Base-by-base conservation (phyloP, 23 tunicate species). In the Diplosoma virens region DNA sequence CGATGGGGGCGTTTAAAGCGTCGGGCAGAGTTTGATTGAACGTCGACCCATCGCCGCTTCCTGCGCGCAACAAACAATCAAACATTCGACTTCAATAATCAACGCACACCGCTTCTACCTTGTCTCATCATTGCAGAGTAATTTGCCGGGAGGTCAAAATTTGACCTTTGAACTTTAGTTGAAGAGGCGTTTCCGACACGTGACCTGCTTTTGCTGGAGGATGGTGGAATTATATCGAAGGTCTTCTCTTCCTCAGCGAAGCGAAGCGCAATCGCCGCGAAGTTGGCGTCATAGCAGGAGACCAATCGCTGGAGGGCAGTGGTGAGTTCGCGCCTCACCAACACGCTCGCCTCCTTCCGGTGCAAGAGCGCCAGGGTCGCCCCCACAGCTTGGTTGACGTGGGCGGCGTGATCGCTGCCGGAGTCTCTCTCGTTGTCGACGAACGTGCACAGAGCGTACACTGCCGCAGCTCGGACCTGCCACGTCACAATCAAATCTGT, bases 401-500 rank as follows among this genome's bases (percentile, higher is more conserved):
- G 94, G 16, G 95, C 86, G 3, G 86, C 99, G 33, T 80, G 99
- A 37, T 86, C 98, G 75, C 98, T 79, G 52, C 82, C 86, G 30
- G 88, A 71, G 18, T 94, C 95, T 27, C 82, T 77, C 37, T 84
- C 83, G 76, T 83, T 79, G 84, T 80, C 95, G 22, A 94, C 87
- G 59, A 87, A 94, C n/a, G 92, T 85, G 33, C 95, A 95, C 25
- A 94, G 86, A 6, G 95, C 95, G 55, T 66, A 94, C 2, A 94
- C 86, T 0, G 94, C 99, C 11, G 99, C 94, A 0, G 99, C 73
- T 18, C 99, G 95, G 28, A 92, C 97, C 97, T 92, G n/a, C n/a
- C n/a, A n/a, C n/a, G n/a, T n/a, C n/a, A n/a, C n/a, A n/a, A n/a
- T n/a, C n/a, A n/a, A n/a, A n/a, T n/a, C n/a, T n/a, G n/a, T n/a